Base-by-base conservation (phyloP, 2,888 invertebrate genomes). In the Teinopalpus imperialis region DNA sequence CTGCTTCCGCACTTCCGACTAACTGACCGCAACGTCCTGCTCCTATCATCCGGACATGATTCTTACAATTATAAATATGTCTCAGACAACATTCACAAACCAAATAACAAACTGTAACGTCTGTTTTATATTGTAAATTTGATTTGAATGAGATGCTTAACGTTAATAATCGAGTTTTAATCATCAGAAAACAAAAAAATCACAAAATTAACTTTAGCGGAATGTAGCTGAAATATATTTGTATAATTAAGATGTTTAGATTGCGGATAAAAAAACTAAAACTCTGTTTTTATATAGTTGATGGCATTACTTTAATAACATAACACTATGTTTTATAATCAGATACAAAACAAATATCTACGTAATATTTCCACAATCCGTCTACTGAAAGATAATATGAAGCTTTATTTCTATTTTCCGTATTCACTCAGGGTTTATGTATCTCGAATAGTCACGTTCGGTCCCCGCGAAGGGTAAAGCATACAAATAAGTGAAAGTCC, bases 401-500 rank as follows among this genome's bases (percentile, higher is more conserved):
- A 81, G 83, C 81, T 88, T 82, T 88, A 86, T 88, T 83, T 88
- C 86, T 87, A 85, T 87, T 88, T 87, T 87, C 86, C 80, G 85
- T 82, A 88, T 88, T 88, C 87, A 85, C 86, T 86, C 82, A 81
- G 74, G 77, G 87, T 87, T 86, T 88, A 88, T 87, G 85, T 88
- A 85, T 87, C 86, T 86, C 86, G 86, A 87, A 88, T 88, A 86
- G 88, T 86, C 88, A 87, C 88, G 87, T 87, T 71, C 71, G 71
- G 82, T 73, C 74, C 79, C 75, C 66, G 74, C 79, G 81, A 72
- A 79, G 83, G 87, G 85, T 80, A 70, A 75, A 72, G 88, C 86
- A 88, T 88, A 88, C 87, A 87, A 88, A 88, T 88, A 87, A 85
- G 86, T 78, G 81, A 79, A 81, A 81, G 87, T 87, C 87, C 86